phyloP scores from a whole-genome alignment of 2,888 invertebrate genomes.

The Amblyjoppa proteus region DNA sequence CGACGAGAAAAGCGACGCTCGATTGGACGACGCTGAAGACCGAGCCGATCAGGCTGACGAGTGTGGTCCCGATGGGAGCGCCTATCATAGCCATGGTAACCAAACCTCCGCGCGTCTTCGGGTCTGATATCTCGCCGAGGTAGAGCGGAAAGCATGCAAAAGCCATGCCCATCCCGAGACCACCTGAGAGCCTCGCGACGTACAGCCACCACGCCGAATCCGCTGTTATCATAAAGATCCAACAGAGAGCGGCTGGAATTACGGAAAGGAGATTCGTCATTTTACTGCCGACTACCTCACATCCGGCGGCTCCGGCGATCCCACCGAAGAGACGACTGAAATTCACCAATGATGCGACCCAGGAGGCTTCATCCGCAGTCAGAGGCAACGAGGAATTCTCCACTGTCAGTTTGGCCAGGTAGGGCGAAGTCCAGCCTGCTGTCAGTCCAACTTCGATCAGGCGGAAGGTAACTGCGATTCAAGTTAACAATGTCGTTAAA shows the following conservation, averaged over 20 bases:
- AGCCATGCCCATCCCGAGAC: slow-evolving; percentile 73
- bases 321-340: slow-evolving; percentile 74
- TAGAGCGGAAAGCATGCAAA: slow-evolving; percentile 75
- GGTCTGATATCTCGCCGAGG: slow-evolving; percentile 75
- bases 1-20: slow-evolving; percentile 73
- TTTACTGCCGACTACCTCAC: slow-evolving; percentile 72
- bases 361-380: slow-evolving; percentile 72
- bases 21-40: slow-evolving; percentile 73
- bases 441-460: slow-evolving; percentile 73
- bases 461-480: slow-evolving; percentile 72
- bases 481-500: background rate
- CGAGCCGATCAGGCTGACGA: slow-evolving; percentile 77
- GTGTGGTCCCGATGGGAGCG: slow-evolving; percentile 74
- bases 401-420: slow-evolving; percentile 73
- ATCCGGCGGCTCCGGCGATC: slow-evolving; percentile 70
- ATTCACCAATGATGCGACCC: slow-evolving; percentile 75
- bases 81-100: slow-evolving; percentile 76
- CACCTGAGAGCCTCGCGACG: slow-evolving; percentile 70
- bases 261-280: slow-evolving; percentile 70
- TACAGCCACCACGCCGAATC: slow-evolving; percentile 73
- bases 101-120: slow-evolving; percentile 77
- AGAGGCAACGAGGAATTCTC: slow-evolving; percentile 68
- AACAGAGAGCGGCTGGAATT: slow-evolving; percentile 72
- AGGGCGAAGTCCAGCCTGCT: slow-evolving; percentile 76
- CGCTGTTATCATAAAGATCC: slow-evolving; percentile 71